These are phyloP conservation scores for Alectoris magna DNA, from an alignment of 2,797 vertebrate genomes.

Conservation along the genomic window DNA sequence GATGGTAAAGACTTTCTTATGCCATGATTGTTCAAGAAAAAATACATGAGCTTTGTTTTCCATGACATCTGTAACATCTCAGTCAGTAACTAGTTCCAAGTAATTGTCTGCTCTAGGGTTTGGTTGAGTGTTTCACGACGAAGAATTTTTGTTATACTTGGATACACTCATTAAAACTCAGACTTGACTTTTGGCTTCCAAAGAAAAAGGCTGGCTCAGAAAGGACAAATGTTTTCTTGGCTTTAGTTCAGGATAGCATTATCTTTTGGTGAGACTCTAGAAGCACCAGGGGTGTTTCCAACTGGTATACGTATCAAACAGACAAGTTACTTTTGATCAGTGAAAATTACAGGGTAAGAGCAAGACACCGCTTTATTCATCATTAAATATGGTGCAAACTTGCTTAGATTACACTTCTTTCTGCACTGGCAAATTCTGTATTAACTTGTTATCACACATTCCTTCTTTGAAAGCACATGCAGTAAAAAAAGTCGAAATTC, in stretches of 20 bases:
- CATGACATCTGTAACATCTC: slow-evolving; percentile 62
- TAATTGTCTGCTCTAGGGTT: slow-evolving; percentile 51
- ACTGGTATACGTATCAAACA: not conserved
- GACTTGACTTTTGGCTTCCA: slow-evolving; percentile 28
- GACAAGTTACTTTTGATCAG: slow-evolving; percentile 13
- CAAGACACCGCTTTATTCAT: not conserved
- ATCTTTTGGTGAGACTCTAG: not conserved
- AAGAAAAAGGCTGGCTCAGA: slow-evolving; percentile 19
- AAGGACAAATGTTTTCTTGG: slow-evolving; percentile 12
- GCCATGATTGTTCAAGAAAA: not conserved
- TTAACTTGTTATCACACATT: not conserved
- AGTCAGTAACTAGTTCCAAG: slow-evolving; percentile 45
- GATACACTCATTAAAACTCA: slow-evolving; percentile 43
- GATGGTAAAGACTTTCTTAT: not conserved
- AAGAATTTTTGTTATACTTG: slow-evolving; percentile 52
- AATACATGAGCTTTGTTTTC: slow-evolving; percentile 4
- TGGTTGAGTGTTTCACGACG: slow-evolving; percentile 57
- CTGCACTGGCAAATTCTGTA: not conserved
- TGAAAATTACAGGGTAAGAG: not conserved
- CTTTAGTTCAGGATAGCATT: slow-evolving; percentile 25
- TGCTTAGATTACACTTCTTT: not conserved
- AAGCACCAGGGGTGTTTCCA: not conserved
- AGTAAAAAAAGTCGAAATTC: not conserved
- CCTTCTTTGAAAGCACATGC: not conserved
- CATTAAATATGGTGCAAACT: not conserved